phyloP scores from a whole-genome alignment of 2,888 invertebrate genomes.

The Cataglyphis altisquamis region DNA sequence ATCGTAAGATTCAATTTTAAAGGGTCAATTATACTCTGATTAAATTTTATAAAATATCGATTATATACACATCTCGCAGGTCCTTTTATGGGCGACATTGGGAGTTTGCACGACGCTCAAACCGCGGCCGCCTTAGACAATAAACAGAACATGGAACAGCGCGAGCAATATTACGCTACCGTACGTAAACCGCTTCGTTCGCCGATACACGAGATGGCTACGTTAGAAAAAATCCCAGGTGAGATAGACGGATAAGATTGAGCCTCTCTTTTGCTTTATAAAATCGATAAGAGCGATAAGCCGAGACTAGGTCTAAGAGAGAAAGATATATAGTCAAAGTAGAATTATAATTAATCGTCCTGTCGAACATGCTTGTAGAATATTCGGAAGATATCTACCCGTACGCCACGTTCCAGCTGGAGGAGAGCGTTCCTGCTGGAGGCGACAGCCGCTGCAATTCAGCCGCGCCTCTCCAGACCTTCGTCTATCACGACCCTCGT shows the following conservation, averaged over 20 bases:
- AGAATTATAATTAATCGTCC: slow-evolving; percentile 18
- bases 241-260: slow-evolving; percentile 27
- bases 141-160: slow-evolving; percentile 86
- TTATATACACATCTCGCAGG: slow-evolving; percentile 83
- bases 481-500: slow-evolving; percentile 96
- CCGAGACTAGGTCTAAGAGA: neutral
- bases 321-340: neutral
- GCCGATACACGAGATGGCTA: slow-evolving; percentile 87
- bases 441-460: slow-evolving; percentile 95
- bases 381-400: slow-evolving; percentile 98
- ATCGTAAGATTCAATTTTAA: neutral
- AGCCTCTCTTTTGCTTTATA: neutral
- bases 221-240: slow-evolving; percentile 85
- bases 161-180: slow-evolving; percentile 85
- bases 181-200: slow-evolving; percentile 85
- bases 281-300: neutral
- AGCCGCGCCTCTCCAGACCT: slow-evolving; percentile 87
- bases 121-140: slow-evolving; percentile 85
- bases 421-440: slow-evolving; percentile 92
- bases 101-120: slow-evolving; percentile 85
- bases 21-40: neutral
- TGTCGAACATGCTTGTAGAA: slow-evolving; percentile 87
- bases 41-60: neutral
- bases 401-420: slow-evolving; percentile 95
- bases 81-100: slow-evolving; percentile 87